A percentile compares a stretch with the other conserved stretches of the same genome.
Conservation (phyloP, 2,888 invertebrate species). For the Drosophila subsilvestris region DNA sequence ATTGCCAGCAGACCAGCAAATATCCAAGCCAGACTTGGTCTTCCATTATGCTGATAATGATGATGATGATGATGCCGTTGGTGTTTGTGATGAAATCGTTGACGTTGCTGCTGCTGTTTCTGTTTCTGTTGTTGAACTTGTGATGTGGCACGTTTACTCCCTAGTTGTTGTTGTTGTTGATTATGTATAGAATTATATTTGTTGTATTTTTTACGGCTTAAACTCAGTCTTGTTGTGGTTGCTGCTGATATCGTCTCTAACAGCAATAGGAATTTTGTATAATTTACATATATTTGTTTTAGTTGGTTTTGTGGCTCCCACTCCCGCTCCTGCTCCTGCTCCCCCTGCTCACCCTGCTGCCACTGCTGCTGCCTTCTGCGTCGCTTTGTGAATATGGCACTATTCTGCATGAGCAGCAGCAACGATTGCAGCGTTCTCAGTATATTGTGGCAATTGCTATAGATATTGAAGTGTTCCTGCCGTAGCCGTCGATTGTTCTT, state of each 20-base stretch:
- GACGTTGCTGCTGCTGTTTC: constrained; percentile 14
- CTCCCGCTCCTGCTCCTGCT: not conserved
- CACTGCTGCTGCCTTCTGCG: constrained; percentile 30
- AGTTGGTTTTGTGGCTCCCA: not conserved
- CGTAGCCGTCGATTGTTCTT: constrained; percentile 35
- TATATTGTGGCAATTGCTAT: constrained; percentile 48
- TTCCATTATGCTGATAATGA: constrained; percentile 11
- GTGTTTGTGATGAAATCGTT: constrained; percentile 24
- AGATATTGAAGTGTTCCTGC: constrained; percentile 27
- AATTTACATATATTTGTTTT: constrained; percentile 16
- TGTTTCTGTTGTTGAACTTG: constrained; percentile 13
- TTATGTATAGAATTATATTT: constrained; percentile 23
- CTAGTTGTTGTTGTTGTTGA: constrained; percentile 28
- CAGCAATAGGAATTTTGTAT: constrained; percentile 46
- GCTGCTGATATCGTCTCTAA: constrained; percentile 30
- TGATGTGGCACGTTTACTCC: constrained; percentile 27
- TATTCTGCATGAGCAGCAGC: constrained; percentile 56
- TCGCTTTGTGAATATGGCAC: constrained; percentile 52
- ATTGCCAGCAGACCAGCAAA: constrained; percentile 63
- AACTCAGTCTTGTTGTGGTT: constrained; percentile 47
- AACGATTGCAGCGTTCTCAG: constrained; percentile 62
- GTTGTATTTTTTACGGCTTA: constrained; percentile 45
- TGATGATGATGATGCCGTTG: constrained; percentile 24
- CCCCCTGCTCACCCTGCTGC: not conserved
- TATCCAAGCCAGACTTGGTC: constrained; percentile 48